Evolutionary conservation across 2,888 invertebrate species (phyloP).

Genomic region (Syritta pipiens): DNA sequence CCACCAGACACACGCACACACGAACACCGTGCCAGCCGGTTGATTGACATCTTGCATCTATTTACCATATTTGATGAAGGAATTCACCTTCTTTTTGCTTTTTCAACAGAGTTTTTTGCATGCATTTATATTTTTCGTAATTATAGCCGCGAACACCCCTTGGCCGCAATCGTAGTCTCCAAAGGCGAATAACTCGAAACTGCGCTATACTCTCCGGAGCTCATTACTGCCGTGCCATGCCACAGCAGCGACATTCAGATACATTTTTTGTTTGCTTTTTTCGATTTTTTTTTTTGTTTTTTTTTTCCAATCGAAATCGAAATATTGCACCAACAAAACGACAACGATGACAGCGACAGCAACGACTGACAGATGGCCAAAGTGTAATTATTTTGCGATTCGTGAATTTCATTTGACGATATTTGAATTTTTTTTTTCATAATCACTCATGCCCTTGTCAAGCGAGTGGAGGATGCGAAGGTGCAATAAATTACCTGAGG

Average conservation of each 20-base stretch:
- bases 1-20: conserved; percentile 62
- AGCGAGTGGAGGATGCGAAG: conserved; percentile 27
- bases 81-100: conserved; percentile 20
- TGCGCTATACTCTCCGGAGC: conserved; percentile 34
- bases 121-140: conserved; percentile 58
- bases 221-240: conserved; percentile 61
- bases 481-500: conserved; percentile 60
- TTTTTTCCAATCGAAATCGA: conserved; percentile 7
- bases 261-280: conserved; percentile 13
- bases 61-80: conserved; percentile 68
- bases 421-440: conserved; percentile 48
- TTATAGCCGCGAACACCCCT: conserved; percentile 52
- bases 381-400: conserved; percentile 60
- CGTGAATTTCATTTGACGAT: conserved; percentile 61
- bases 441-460: conserved; percentile 30
- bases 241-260: conserved; percentile 51
- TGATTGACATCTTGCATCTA: conserved; percentile 69
- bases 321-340: conserved; percentile 27
- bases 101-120: conserved; percentile 41
- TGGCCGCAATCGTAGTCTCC: conserved; percentile 8
- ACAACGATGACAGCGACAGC: conserved; percentile 13
- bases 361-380: conserved; percentile 64
- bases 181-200: conserved; percentile 52
- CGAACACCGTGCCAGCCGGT: conserved; percentile 31
- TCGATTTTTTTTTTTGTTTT: not conserved